Percentiles rank a stretch among this genome's conserved stretches.
Evolutionary conservation across 2,888 invertebrate species (phyloP).

Genomic region (Steinernema hermaphroditum): DNA sequence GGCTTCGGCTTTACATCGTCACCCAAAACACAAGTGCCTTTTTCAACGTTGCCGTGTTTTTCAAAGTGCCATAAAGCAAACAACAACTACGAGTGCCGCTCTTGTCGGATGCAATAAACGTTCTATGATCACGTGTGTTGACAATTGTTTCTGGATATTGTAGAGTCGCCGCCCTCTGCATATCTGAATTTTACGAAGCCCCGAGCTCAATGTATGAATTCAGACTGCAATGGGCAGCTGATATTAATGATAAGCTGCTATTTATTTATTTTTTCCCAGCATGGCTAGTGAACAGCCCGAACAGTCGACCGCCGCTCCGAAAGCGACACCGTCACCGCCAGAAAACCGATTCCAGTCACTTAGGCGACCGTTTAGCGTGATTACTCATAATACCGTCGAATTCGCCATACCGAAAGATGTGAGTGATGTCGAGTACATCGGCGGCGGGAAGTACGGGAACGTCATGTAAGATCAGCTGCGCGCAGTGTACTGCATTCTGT

Average conservation of each 20-base stretch:
- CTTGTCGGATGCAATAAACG: neutral
- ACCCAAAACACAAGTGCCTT: conserved; percentile 8
- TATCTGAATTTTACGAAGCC: neutral
- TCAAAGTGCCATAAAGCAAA: neutral
- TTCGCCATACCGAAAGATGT: conserved; percentile 49
- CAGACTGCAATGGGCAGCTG: conserved; percentile 24
- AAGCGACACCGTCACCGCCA: neutral
- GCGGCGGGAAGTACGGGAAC: conserved; percentile 63
- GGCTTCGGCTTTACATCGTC: neutral
- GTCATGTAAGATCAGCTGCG: conserved; percentile 56
- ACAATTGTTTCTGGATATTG: neutral
- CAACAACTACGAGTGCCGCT: conserved; percentile 6
- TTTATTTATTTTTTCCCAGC: conserved; percentile 12
- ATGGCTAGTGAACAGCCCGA: neutral
- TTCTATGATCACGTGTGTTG: neutral
- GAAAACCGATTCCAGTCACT: neutral
- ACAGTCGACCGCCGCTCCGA: neutral
- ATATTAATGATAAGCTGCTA: neutral
- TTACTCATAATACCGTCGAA: conserved; percentile 49
- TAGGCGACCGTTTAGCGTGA: conserved; percentile 36
- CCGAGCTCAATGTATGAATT: conserved; percentile 11
- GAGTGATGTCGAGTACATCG: conserved; percentile 47
- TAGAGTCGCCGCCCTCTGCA: conserved; percentile 19
- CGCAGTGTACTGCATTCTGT: neutral
- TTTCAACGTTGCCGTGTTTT: neutral